A percentile compares a stretch with the other conserved stretches of the same genome.
Conservation (phyloP, 1,140 invertebrate species). For the Conopomorpha cramerella region DNA sequence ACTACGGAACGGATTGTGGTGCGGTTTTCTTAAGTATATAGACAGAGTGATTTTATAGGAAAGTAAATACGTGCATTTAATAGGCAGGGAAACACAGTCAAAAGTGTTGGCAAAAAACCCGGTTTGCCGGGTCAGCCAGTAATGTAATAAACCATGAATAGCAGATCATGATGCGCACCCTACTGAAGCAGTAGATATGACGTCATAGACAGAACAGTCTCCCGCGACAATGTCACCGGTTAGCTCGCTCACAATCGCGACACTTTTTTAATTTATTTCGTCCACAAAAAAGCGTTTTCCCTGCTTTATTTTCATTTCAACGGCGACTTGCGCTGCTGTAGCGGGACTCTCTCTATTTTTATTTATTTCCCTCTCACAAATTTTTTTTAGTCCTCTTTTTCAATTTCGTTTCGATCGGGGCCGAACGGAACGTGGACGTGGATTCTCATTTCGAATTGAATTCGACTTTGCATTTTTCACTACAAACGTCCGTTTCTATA, state of each 20-base stretch:
- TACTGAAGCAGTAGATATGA: constrained; percentile 5
- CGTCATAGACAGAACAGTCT: constrained; percentile 4
- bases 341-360: constrained; percentile 60
- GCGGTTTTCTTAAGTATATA: no score
- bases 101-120: no score
- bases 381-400: constrained; percentile 43
- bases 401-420: constrained; percentile 51
- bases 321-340: constrained; percentile 57
- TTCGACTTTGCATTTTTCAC: constrained; percentile 47
- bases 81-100: no score
- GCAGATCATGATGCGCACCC: no score
- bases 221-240: constrained; percentile 6
- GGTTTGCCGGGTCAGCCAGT: no score
- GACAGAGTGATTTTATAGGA: no score
- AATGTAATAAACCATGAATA: no score
- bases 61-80: no score
- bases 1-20: no score
- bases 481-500: constrained; percentile 30
- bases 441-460: constrained; percentile 59
- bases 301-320: constrained; percentile 59
- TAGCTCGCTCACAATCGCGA: constrained; percentile 44
- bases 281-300: constrained; percentile 53
- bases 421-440: constrained; percentile 46
- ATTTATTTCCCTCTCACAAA: constrained; percentile 39
- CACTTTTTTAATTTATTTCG: constrained; percentile 60